Evolutionary conservation across 2,113 vertebrate species (phyloP).

Genomic region (Laticauda laticaudata): DNA sequence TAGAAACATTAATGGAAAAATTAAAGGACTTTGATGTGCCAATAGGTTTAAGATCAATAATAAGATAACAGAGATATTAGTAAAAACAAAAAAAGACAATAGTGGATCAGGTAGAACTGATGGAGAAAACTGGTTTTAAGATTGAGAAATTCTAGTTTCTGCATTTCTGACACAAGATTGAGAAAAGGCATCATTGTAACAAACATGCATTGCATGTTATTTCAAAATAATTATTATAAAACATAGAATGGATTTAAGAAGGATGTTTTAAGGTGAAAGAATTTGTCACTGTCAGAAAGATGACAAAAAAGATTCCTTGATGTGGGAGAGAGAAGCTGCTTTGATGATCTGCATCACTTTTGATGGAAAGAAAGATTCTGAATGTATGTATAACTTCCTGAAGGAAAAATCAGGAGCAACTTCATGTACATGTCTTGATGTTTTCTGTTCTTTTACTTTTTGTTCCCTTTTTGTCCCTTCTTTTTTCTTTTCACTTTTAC

Average conservation of each 20-base stretch:
- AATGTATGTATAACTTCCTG: neutral
- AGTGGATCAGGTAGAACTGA: neutral
- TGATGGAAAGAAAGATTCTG: too few relatives aligned
- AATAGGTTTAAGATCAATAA: neutral
- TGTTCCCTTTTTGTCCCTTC: neutral
- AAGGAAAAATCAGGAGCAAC: neutral
- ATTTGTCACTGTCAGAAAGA: neutral
- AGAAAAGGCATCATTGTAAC: neutral
- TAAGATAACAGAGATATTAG: neutral
- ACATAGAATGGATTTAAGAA: neutral
- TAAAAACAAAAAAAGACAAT: neutral
- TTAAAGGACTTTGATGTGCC: neutral
- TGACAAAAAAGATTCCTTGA: neutral
- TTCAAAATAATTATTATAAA: neutral
- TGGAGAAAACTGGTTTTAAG: neutral
- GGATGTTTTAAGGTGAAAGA: neutral
- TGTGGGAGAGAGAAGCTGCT: too few relatives aligned
- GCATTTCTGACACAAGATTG: neutral
- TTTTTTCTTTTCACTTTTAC: neutral
- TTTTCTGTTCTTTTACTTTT: neutral
- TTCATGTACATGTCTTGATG: neutral
- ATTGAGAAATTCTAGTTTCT: neutral
- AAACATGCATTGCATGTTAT: neutral
- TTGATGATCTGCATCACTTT: too few relatives aligned
- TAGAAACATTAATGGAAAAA: neutral